Evolutionary conservation across 92 coral and sea anemone genomes (phyloP), one percentile per base, ranked within the genome.

Genomic region (Phymanthus crucifer): DNA sequence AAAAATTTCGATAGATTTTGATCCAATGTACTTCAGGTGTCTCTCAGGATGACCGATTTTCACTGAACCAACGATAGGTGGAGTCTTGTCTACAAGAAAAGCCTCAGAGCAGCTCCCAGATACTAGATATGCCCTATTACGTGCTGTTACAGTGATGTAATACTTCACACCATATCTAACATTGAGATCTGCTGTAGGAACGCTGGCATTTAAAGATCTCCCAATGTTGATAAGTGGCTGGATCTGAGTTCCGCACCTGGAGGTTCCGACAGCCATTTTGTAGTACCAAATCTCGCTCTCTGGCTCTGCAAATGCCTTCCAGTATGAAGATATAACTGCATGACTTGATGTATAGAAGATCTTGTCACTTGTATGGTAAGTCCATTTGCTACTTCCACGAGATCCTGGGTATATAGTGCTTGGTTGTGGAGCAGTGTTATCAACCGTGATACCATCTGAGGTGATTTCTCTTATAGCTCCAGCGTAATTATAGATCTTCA

Each of bases 261-360:
- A 83, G 13, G 93, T 91, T 14, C 99, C 99, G 52, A 95, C 87
- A 37, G 95, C 95, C 99, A 97, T 93, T 78, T 95, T 95, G 86
- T 93, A 93, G 83, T 84, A 95, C 99, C 99, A 95, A 26, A 93
- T 58, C 76, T 90, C 89, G 80, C 99, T 93, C 74, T 93, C 99
- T 24, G 73, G 81, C 80, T 95, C 99, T 34, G 70, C 72, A 75
- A 95, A 95, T 19, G 83, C 80, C 0, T 77, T 70, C 99, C 99
- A 95, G 77, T 91, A 83, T 24, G 90, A 96, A 32, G 87, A 79
- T 37, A 95, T 83, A 32, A 45, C 74, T 13, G 91, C 64, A 16
- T 83, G 78, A 34, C 72, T 82, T 23, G 97, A 85, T 1, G 94
- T 77, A 71, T 89, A 95, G 75, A 90, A 93, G 43, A 79, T 71